phyloP scores from a whole-genome alignment of 2,113 vertebrate species.

The Corythoichthys haematopterus region DNA sequence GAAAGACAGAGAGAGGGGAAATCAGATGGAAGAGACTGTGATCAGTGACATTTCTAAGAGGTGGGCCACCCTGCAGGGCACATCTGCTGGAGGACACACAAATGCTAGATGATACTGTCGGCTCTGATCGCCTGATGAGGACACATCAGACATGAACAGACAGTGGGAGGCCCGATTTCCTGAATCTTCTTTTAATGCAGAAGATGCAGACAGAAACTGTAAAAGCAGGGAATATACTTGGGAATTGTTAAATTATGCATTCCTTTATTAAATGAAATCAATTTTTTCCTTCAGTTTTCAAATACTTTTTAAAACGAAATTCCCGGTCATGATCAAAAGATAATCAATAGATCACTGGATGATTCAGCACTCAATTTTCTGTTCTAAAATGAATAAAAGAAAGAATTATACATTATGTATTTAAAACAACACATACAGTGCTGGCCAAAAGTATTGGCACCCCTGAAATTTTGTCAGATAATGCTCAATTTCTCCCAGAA shows the following conservation, averaged over 20 bases:
- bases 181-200: neutral
- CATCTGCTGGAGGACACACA: constrained; percentile 44
- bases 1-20: constrained; percentile 11
- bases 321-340: no score
- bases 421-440: no score
- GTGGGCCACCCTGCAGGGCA: constrained; percentile 50
- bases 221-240: neutral
- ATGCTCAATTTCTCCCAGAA: no score
- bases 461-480: no score
- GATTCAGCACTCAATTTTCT: neutral
- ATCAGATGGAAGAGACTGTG: constrained; percentile 65
- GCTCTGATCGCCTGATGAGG: constrained; percentile 49
- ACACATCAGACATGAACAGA: constrained; percentile 34
- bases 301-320: no score
- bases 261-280: neutral
- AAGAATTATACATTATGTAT: no score
- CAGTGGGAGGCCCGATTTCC: constrained; percentile 3
- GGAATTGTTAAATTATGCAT: neutral
- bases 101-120: constrained; percentile 35
- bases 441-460: no score
- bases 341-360: no score
- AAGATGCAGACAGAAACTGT: neutral
- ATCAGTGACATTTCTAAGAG: constrained; percentile 67
- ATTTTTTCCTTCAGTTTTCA: neutral
- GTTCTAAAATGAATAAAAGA: no score